Percentiles rank a stretch among this genome's conserved stretches.
Evolutionary conservation across 2,888 invertebrate genomes (phyloP).

Genomic region (Baronia brevicornis): DNA sequence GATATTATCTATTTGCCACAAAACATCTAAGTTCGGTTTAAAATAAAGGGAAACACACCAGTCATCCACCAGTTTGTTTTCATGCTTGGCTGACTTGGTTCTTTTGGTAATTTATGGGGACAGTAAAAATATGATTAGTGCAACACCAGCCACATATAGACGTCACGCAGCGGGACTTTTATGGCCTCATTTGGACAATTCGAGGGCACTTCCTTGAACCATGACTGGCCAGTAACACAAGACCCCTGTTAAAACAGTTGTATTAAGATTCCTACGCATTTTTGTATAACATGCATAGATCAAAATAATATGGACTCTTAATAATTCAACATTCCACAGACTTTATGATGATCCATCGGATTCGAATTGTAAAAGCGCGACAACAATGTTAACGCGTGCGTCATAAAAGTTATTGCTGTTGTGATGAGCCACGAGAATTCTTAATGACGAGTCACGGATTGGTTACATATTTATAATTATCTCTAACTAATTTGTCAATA

Average conservation of each 20-base stretch:
- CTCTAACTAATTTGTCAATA: not conserved
- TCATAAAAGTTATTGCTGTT: conserved; percentile 57
- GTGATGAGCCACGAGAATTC: conserved; percentile 53
- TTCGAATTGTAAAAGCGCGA: conserved; percentile 48
- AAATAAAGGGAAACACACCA: conserved; percentile 20
- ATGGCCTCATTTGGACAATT: conserved; percentile 62
- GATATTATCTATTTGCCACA: too few relatives aligned
- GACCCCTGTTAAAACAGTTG: conserved; percentile 25
- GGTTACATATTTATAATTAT: conserved; percentile 15
- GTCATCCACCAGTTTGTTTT: conserved; percentile 32
- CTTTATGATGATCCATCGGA: conserved; percentile 30
- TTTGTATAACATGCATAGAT: conserved; percentile 5
- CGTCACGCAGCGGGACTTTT: conserved; percentile 61
- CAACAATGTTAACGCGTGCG: conserved; percentile 32
- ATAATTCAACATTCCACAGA: conserved; percentile 8
- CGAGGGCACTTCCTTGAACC: conserved; percentile 60
- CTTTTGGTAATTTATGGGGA: conserved; percentile 48
- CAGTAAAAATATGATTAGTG: conserved; percentile 64
- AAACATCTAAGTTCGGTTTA: conserved; percentile 3
- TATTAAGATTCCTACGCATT: conserved; percentile 1
- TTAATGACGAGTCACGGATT: conserved; percentile 38
- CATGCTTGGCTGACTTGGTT: conserved; percentile 33
- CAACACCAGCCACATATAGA: conserved; percentile 49
- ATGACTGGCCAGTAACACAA: conserved; percentile 37
- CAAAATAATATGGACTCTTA: conserved; percentile 5